Base-by-base conservation (phyloP, 2,888 invertebrate genomes). In the Trissonchulus latispiculum region DNA sequence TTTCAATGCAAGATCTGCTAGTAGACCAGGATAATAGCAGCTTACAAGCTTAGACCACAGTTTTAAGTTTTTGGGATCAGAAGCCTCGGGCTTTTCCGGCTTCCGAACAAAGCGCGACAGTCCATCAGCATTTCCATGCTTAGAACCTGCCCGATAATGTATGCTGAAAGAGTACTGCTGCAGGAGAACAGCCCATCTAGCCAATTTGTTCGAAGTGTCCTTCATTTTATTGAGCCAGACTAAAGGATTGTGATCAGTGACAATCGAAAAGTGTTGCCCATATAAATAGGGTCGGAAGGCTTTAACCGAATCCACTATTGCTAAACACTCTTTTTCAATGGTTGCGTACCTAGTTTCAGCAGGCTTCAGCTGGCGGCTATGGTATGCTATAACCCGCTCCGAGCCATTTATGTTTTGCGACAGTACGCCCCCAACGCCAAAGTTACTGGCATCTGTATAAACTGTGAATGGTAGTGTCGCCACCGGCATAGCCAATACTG, bases 181-280 rank as follows among this genome's bases (percentile, higher is more conserved):
- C 18, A 64, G 8, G 8, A 8, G 15, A 31, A n/a, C 28, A 18
- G 64, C 29, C 64, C 64, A 64, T 33, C 8, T n/a, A n/a, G 31
- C 8, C 28, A 64, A 64, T 29, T 29, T 28, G 29, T 64, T 28
- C 15, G 64, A 64, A 64, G 64, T 64, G 64, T 64, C 28, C 33
- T 64, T 64, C 64, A 64, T 64, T 8, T 64, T 64, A 15, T 31
- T 64, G 8, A 64, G 28, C 64, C 64, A 64, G 8, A 31, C 33
- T 64, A 64, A 33, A 31, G 64, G 64, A 64, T 64, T 64, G 28
- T 64, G 64, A 64, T 64, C 64, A 15, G 64, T 33, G 8, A 64
- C 31, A n/a, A 64, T n/a, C 33, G 64, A 18, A 29, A 64, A 64
- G 8, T 28, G 29, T 64, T 64, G 29, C 18, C 64, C 64, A 29